Evolutionary conservation across 2,888 invertebrate genomes (phyloP).

Genomic region (Catonia carolina): DNA sequence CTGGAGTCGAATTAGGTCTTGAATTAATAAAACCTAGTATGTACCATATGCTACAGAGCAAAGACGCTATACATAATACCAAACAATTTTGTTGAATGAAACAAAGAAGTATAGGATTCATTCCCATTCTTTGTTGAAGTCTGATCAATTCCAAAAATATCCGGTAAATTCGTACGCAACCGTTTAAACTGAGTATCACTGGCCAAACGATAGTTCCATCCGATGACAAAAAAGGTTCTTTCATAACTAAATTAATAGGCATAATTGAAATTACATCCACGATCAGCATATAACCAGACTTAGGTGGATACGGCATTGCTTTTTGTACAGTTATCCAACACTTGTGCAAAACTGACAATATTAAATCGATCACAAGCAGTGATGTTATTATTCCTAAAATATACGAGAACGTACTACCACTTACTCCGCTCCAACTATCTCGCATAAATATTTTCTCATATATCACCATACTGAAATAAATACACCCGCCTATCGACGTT

Average conservation of each 20-base stretch:
- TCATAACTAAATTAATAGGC: neutral
- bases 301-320: neutral
- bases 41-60: too few species aligned
- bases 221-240: neutral
- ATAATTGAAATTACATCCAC: neutral
- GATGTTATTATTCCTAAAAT: neutral
- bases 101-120: neutral
- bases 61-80: too few species aligned
- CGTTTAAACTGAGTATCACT: neutral
- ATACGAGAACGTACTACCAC: neutral
- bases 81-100: neutral
- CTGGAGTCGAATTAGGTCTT: neutral
- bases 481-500: neutral
- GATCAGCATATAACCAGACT: neutral
- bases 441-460: too few species aligned
- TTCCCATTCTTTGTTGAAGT: neutral
- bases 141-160: neutral
- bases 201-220: neutral
- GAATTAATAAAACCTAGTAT: too few species aligned
- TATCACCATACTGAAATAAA: too few species aligned
- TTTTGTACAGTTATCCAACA: neutral
- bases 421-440: too few species aligned
- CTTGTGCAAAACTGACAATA: slow-evolving; percentile 4
- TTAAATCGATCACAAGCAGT: neutral
- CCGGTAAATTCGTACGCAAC: neutral